Percentiles rank a stretch among this genome's conserved stretches.
phyloP scores from a whole-genome alignment of 2,888 invertebrate species.

The Hypselothyrea guttata region DNA sequence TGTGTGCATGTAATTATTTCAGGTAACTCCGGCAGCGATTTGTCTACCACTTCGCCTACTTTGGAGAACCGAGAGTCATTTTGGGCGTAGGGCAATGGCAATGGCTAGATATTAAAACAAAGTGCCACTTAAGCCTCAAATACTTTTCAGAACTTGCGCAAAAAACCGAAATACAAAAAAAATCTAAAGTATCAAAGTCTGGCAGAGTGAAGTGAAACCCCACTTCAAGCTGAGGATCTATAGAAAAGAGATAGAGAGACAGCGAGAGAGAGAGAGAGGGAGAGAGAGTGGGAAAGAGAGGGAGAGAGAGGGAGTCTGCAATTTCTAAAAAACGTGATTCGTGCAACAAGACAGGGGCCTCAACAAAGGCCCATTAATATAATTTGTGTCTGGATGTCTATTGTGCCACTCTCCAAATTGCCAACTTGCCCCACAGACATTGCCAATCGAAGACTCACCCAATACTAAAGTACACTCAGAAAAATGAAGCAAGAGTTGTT shows the following conservation, averaged over 20 bases:
- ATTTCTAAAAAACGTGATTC: slow-evolving; percentile 77
- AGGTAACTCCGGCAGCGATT: slow-evolving; percentile 66
- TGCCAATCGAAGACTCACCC: background rate
- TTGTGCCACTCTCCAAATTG: slow-evolving; percentile 61
- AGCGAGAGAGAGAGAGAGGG: no score
- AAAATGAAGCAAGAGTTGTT: slow-evolving; percentile 9
- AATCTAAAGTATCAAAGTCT: slow-evolving; percentile 22
- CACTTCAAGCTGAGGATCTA: slow-evolving; percentile 11
- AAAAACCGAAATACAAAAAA: no score
- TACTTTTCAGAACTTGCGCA: slow-evolving; percentile 60
- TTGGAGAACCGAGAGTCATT: slow-evolving; percentile 37
- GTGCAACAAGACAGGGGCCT: slow-evolving; percentile 52
- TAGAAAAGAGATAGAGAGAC: background rate
- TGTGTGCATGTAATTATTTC: slow-evolving; percentile 74
- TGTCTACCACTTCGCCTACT: slow-evolving; percentile 14
- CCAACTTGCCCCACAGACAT: slow-evolving; percentile 26
- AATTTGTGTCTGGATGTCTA: slow-evolving; percentile 69
- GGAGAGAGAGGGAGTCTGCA: slow-evolving; percentile 52
- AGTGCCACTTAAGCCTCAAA: slow-evolving; percentile 67
- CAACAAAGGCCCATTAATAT: slow-evolving; percentile 76
- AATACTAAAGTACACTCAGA: slow-evolving; percentile 2
- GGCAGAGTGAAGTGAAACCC: slow-evolving; percentile 45
- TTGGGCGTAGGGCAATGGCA: slow-evolving; percentile 68
- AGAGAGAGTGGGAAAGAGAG: background rate
- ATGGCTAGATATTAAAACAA: slow-evolving; percentile 72